A percentile compares a stretch with the other conserved stretches of the same genome.
phyloP scores from a whole-genome alignment of 2,888 invertebrate genomes.

The Phaedon cochleariae region DNA sequence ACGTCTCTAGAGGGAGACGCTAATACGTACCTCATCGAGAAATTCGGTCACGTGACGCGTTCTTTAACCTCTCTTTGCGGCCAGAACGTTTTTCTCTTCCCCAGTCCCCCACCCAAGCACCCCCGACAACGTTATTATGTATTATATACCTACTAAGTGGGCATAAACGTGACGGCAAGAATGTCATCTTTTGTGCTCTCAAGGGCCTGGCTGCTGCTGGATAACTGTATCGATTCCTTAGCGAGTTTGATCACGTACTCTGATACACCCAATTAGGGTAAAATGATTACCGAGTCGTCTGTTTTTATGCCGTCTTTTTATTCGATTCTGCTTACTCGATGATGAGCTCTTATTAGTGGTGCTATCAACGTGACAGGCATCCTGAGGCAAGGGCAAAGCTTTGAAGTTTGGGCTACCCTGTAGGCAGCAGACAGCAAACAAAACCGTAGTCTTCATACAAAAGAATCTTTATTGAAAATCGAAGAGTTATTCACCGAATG shows the following conservation, averaged over 20 bases:
- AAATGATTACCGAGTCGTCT: slow-evolving; percentile 24
- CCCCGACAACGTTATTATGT: slow-evolving; percentile 57
- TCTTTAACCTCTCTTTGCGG: slow-evolving; percentile 46
- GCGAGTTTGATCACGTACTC: slow-evolving; percentile 26
- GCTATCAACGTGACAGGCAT: not conserved
- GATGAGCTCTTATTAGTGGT: not conserved
- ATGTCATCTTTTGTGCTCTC: slow-evolving; percentile 38
- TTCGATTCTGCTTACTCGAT: slow-evolving; percentile 21
- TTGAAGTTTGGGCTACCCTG: too few species aligned
- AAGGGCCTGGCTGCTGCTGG: slow-evolving; percentile 4
- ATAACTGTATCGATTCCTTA: slow-evolving; percentile 17
- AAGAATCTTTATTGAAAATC: too few species aligned
- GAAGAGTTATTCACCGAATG: too few species aligned
- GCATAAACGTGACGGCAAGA: slow-evolving; percentile 52
- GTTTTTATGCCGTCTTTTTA: slow-evolving; percentile 16
- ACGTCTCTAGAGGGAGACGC: slow-evolving; percentile 49
- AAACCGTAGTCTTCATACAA: too few species aligned
- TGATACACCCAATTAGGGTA: slow-evolving; percentile 25
- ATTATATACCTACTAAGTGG: slow-evolving; percentile 54
- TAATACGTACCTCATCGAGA: slow-evolving; percentile 60
- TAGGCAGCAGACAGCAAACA: too few species aligned
- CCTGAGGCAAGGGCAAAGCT: too few species aligned
- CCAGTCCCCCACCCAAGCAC: slow-evolving; percentile 32
- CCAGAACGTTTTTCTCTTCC: slow-evolving; percentile 21
- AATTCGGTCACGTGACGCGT: slow-evolving; percentile 62